Base-by-base conservation (phyloP, 2,113 vertebrate genomes). In the Oryzias celebensis region DNA sequence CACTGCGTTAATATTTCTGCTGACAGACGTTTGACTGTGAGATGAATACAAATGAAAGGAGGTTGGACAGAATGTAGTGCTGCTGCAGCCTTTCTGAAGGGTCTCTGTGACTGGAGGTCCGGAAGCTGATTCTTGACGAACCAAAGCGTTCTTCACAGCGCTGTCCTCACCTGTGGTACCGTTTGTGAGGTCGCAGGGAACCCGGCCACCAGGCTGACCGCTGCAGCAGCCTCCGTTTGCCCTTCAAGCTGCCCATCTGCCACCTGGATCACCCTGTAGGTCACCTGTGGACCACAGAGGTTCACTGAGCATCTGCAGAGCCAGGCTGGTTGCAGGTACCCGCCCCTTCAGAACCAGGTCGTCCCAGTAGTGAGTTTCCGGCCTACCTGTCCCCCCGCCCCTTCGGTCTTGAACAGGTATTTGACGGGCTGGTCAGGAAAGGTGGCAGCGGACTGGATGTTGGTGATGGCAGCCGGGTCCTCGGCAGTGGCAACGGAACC, bases 201-300 rank as follows among this genome's bases (percentile, higher is more conserved):
- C 4, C 95, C 96, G 5, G 92, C 52, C 28, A 92, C 91, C 47
- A 93, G 80, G 62, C 95, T 96, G 83, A 98, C 95, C 22, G 96
- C 95, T 0, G 94, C 90, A 8, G 91, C 84, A 46, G 94, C 94
- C 18, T 96, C 95, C 0, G 93, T 89, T 89, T 96, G 95, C 36
- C 91, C 92, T 50, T 98, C 96, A 87, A 96, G 71, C 90, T 96
- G 95, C 18, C 96, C 94, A 54, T 98, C 96, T 0, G 94, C 93
- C 60, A 98, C 95, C 73, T 96, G 96, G 84, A 97, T 97, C 83
- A 96, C 96, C 59, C 95, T 88, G 80, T 96, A 97, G 79, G 95
- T 96, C 85, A 97, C 94, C 96, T 97, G 72, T 5, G 59, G 60
- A 7, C 18, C 17, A 65, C 43, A 20, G 16, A 50, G 46, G n/a